These are phyloP conservation scores for Erinaceus europaeus DNA, from an alignment of 2,113 vertebrate species.

Conservation along the genomic window DNA sequence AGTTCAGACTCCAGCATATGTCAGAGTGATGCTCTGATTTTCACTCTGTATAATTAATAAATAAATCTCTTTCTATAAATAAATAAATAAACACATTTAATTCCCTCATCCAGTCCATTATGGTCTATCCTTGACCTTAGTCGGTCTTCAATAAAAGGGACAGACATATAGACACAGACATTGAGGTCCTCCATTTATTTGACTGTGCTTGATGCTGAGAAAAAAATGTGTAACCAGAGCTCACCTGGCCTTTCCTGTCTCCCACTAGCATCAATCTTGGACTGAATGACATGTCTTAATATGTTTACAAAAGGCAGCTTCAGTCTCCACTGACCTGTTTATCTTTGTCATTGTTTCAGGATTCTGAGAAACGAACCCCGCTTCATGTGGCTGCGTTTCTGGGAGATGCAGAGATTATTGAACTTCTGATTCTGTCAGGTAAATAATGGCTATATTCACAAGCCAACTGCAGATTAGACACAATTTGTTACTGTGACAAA, in stretches of 20 bases:
- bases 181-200: neutral
- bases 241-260: neutral
- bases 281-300: neutral
- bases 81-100: too few relatives aligned
- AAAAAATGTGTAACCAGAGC: neutral
- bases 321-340: neutral
- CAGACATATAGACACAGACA: neutral
- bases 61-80: too few relatives aligned
- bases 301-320: neutral
- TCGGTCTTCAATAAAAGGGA: neutral
- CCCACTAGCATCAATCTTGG: neutral
- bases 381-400: conserved; percentile 95
- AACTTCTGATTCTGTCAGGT: conserved; percentile 97
- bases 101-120: neutral
- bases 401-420: conserved; percentile 96
- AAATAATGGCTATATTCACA: conserved; percentile 51
- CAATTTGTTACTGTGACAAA: neutral
- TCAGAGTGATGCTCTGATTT: too few relatives aligned
- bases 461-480: neutral
- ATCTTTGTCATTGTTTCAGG: conserved; percentile 80
- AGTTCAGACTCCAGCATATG: too few relatives aligned
- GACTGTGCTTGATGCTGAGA: neutral
- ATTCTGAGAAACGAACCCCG: conserved; percentile 94
- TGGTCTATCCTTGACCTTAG: neutral
- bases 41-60: too few relatives aligned